Base-by-base conservation (phyloP, 2,113 vertebrate species). In the Onychostruthus taczanowskii region DNA sequence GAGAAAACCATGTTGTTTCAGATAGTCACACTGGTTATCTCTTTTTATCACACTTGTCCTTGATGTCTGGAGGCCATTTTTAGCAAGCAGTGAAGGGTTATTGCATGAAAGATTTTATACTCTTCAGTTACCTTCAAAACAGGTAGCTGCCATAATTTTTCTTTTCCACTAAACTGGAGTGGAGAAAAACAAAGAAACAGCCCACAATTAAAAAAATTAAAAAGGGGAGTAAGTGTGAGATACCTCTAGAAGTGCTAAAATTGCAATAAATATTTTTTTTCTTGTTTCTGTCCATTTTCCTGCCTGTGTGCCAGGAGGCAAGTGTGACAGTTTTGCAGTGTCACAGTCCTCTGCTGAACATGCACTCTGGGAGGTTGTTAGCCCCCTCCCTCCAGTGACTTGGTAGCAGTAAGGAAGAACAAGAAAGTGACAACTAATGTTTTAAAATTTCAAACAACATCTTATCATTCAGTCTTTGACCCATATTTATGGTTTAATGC, bases 401-500 rank as follows among this genome's bases (percentile, higher is more conserved):
- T 70, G 59, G 68, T 68, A 79, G n/a, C 67, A 58, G 19, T 20
- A 72, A 93, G 23, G 46, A 76, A 26, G 55, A 88, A 20, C 0
- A 5, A 84, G 50, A 66, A 85, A 17, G 44, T 55, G n/a, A 18
- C 37, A 72, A 23, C 19, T 68, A 35, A 11, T 41, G n/a, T 78
- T 95, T 81, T 56, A 72, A 56, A 53, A 81, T 92, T 94, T 93
- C 79, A 92, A 78, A 81, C 70, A 78, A 72, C 70, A 44, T 88
- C n/a, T 77, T 88, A 49, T 49, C 16, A 2, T 93, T 81, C 68
- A 47, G 50, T 93, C 86, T 95, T 88, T 84, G 90, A 92, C 68
- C 55, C 37, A 83, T 83, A 89, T 94, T 96, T 95, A 58, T 73
- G 80, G 46, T 84, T 86, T 94, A 92, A 88, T 94, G 76, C 81